phyloP scores from a whole-genome alignment of 2,888 invertebrate genomes.

The Plusia festucae region DNA sequence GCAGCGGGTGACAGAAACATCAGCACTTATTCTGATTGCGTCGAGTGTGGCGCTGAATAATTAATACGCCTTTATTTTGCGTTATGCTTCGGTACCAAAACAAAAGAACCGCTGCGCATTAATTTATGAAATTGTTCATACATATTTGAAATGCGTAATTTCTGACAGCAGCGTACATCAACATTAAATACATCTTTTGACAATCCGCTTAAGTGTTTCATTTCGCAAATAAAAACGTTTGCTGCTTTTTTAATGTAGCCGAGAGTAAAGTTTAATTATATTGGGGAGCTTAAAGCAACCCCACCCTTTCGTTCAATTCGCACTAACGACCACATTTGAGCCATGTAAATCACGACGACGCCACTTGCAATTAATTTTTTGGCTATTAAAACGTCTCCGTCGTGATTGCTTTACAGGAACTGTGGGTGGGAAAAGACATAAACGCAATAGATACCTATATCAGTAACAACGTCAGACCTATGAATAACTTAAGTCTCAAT shows the following conservation, averaged over 20 bases:
- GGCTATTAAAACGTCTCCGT: slow-evolving; percentile 70
- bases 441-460: slow-evolving; percentile 32
- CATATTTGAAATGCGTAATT: slow-evolving; percentile 61
- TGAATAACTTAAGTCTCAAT: too few relatives aligned
- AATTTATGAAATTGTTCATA: slow-evolving; percentile 78
- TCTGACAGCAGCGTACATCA: slow-evolving; percentile 54
- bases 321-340: slow-evolving; percentile 86
- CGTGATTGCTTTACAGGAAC: slow-evolving; percentile 64
- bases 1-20: slow-evolving; percentile 87
- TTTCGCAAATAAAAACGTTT: slow-evolving; percentile 48
- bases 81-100: slow-evolving; percentile 76
- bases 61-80: slow-evolving; percentile 88
- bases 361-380: slow-evolving; percentile 86
- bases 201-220: slow-evolving; percentile 40
- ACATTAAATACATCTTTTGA: slow-evolving; percentile 36
- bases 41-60: slow-evolving; percentile 89
- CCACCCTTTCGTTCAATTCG: slow-evolving; percentile 82
- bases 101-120: slow-evolving; percentile 80
- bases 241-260: slow-evolving; percentile 65
- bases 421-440: slow-evolving; percentile 43
- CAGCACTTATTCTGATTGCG: slow-evolving; percentile 89
- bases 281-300: slow-evolving; percentile 74
- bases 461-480: background rate
- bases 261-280: slow-evolving; percentile 81
- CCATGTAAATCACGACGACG: slow-evolving; percentile 81